A percentile compares a stretch with the other conserved stretches of the same genome.
Evolutionary conservation across 2,888 invertebrate species (phyloP).

Genomic region (Megalurothrips usitatus): DNA sequence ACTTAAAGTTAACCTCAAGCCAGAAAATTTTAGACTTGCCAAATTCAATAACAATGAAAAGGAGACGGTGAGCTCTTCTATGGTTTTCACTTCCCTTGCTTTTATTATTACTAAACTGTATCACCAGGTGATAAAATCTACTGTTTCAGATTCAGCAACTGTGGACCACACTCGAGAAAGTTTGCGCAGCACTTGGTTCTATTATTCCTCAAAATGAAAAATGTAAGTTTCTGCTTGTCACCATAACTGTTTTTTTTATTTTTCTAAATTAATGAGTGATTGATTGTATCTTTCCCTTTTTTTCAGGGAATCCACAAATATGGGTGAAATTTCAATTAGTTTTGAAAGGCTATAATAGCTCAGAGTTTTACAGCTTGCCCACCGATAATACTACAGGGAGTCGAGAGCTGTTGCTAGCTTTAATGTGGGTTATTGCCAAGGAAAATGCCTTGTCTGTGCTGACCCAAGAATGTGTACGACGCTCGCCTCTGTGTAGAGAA

Average conservation of each 20-base stretch:
- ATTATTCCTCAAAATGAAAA: neutral
- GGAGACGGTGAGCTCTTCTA: neutral
- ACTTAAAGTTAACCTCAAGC: neutral
- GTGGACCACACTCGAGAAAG: neutral
- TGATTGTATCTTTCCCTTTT: neutral
- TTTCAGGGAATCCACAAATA: neutral
- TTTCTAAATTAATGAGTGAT: neutral
- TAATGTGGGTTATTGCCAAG: neutral
- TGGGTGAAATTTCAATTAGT: neutral
- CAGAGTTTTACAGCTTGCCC: neutral
- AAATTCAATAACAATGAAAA: conserved; percentile 3
- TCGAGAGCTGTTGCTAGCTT: neutral
- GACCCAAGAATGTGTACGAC: neutral
- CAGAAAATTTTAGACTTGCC: neutral
- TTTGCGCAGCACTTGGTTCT: neutral
- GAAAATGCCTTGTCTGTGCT: neutral
- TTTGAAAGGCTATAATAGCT: neutral
- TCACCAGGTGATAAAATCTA: neutral
- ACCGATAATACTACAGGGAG: neutral
- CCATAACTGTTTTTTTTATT: neutral
- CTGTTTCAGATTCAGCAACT: conserved; percentile 2
- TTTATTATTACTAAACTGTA: neutral
- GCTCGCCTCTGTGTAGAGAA: neutral
- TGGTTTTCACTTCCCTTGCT: neutral
- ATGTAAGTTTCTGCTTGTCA: neutral